Evolutionary conservation across 2,888 invertebrate species (phyloP).

Genomic region (Erannis defoliaria): DNA sequence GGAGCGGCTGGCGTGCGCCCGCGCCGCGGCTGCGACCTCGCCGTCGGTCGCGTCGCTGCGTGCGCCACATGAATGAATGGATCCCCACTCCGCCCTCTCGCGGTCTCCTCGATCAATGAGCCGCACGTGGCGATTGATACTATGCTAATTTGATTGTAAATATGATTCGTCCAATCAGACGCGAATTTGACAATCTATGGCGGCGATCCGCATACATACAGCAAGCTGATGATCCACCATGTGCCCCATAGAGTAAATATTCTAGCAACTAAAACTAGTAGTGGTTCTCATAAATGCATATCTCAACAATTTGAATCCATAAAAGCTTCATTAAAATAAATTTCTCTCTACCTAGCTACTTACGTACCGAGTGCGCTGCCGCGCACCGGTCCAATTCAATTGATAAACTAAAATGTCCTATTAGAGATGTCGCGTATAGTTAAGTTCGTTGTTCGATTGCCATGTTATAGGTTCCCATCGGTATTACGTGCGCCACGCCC

Average conservation of each 20-base stretch:
- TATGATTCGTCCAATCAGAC: constrained; percentile 26
- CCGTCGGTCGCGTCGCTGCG: constrained; percentile 67
- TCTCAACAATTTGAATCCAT: constrained; percentile 29
- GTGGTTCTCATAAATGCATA: background rate
- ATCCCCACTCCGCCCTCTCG: constrained; percentile 61
- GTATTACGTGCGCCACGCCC: constrained; percentile 53
- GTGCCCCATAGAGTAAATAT: too few species aligned
- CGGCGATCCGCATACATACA: constrained; percentile 4
- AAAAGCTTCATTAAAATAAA: constrained; percentile 16
- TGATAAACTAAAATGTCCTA: constrained; percentile 76
- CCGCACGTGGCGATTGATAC: constrained; percentile 76
- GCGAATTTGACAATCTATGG: constrained; percentile 22
- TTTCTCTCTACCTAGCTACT: constrained; percentile 1
- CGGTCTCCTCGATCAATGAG: constrained; percentile 71
- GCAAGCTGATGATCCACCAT: background rate
- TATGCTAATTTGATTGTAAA: constrained; percentile 54
- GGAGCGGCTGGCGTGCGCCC: constrained; percentile 51
- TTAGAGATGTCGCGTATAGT: constrained; percentile 66
- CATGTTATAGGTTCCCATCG: constrained; percentile 52
- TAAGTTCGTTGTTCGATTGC: constrained; percentile 58
- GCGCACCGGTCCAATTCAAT: constrained; percentile 63
- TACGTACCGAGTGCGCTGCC: constrained; percentile 38
- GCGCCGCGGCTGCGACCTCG: constrained; percentile 55
- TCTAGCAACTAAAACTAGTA: background rate
- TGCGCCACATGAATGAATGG: constrained; percentile 80